Conservation (phyloP, 2,888 invertebrate species). For the Dione juno region DNA sequence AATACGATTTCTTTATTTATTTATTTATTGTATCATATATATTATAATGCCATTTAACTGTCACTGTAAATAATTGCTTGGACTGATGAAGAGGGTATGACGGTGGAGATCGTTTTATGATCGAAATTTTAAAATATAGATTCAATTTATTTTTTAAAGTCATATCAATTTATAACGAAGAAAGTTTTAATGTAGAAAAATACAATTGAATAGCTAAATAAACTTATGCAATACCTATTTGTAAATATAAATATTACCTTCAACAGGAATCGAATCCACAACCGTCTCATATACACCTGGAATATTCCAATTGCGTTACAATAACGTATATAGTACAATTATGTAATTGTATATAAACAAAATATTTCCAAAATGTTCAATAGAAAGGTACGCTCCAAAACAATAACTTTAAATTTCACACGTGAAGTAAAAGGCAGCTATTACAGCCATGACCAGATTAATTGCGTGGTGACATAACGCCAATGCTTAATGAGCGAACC, state of each 20-base stretch:
- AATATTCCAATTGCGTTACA: neutral
- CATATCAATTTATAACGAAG: too few species aligned
- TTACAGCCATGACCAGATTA: constrained; percentile 37
- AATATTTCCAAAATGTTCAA: constrained; percentile 3
- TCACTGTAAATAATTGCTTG: too few species aligned
- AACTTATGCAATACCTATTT: too few species aligned
- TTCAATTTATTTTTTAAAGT: too few species aligned
- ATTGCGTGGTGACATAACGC: constrained; percentile 33
- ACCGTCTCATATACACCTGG: neutral
- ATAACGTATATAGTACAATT: neutral
- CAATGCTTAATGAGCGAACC: constrained; percentile 36
- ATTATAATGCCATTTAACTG: too few species aligned
- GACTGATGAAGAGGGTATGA: too few species aligned
- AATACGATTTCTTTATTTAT: constrained; percentile 40
- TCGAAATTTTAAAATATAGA: neutral
- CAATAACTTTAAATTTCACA: constrained; percentile 14
- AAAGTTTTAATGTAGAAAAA: too few species aligned
- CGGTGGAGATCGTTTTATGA: constrained; percentile 23
- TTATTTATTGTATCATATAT: constrained; percentile 29
- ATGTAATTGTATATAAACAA: neutral
- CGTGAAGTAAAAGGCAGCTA: constrained; percentile 18
- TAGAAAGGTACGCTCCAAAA: neutral
- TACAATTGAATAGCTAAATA: too few species aligned
- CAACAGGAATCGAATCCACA: neutral
- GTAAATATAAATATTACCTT: neutral